Evolutionary conservation across 2,888 invertebrate genomes (phyloP).

Genomic region (Chymomyza fuscimana): DNA sequence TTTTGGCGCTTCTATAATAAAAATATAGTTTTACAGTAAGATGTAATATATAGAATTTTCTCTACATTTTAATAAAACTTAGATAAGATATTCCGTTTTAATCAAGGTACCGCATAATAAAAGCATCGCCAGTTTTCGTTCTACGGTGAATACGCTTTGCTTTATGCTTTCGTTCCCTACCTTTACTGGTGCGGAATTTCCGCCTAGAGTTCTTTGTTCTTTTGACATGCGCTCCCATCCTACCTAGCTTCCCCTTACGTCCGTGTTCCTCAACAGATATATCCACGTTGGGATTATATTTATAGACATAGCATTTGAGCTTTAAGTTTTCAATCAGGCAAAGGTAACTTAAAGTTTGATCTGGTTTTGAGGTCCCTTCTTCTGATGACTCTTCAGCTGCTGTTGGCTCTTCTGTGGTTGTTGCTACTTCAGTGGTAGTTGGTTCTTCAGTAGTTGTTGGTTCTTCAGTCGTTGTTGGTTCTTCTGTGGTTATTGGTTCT

Average conservation of each 20-base stretch:
- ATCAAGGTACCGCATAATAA: not conserved
- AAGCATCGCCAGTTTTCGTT: not conserved
- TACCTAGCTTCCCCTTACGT: not conserved
- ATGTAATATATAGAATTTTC: too few relatives aligned
- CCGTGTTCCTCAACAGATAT: slow-evolving; percentile 18
- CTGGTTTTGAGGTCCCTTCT: not conserved
- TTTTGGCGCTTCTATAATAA: too few relatives aligned
- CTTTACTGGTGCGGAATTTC: too few relatives aligned
- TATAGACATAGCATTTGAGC: slow-evolving; percentile 18
- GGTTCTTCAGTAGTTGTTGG: not conserved
- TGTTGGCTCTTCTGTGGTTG: not conserved
- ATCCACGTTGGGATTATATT: not conserved
- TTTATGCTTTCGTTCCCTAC: too few relatives aligned
- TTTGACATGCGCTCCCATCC: not conserved
- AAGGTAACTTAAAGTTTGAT: slow-evolving; percentile 13
- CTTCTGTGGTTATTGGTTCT: not conserved
- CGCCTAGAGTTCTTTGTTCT: not conserved
- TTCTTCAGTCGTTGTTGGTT: not conserved
- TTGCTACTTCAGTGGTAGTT: too few relatives aligned
- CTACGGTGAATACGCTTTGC: not conserved
- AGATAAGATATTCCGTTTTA: too few relatives aligned
- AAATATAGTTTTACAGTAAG: too few relatives aligned
- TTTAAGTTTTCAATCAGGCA: slow-evolving; percentile 22
- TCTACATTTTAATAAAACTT: too few relatives aligned
- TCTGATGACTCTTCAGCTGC: not conserved